Base-by-base conservation (phyloP, 1,140 invertebrate genomes). In the Caenorhabditis tropicalis region DNA sequence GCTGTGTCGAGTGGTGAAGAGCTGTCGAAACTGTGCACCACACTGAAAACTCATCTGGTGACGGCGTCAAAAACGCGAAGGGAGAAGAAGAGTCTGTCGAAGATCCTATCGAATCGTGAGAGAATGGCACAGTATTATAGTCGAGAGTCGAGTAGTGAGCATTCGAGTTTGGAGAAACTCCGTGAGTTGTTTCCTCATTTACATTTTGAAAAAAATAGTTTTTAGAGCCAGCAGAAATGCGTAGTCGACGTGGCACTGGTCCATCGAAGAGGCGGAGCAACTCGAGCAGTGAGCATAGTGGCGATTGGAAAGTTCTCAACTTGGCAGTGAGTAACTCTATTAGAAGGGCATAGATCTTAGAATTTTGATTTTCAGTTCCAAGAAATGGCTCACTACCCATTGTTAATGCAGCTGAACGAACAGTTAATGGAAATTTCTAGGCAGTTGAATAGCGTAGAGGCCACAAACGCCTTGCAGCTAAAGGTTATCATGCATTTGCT, bases 351-450 rank as follows among this genome's bases (percentile, higher is more conserved):
- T 43, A 43, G 5, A 6, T 43, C 39, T 5, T 43, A 43, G 39
- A 43, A 43, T 5, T 43, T 12, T 12, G 12, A 43, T 29, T 65
- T 36, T 36, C 36, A 74, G 65, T 74, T 74, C 65, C 65, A 74
- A 74, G 65, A 74, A 74, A 74, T 74, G 65, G 65, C 65, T 74
- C 65, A 74, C 65, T 74, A 74, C 15, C 65, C 65, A 16, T 21
- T 74, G 4, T 15, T 74, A 10, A 74, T 74, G 65, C 65, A 74
- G 36, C 36, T 74, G 5, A 74, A 74, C 19, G 65, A 74, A 36
- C 65, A 74, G 24, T 15, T 74, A 10, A 46, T 74, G 36, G 65
- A 74, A 24, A 74, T 74, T 27, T 74, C 65, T 0, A 46, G 65
- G n/a, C 65, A 74, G 29, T n/a, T 74, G 33, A 43, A 74, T 46